Percentiles rank a stretch among this genome's conserved stretches.
phyloP scores from a whole-genome alignment of 2,797 vertebrate species.

The Valencia hispanica region DNA sequence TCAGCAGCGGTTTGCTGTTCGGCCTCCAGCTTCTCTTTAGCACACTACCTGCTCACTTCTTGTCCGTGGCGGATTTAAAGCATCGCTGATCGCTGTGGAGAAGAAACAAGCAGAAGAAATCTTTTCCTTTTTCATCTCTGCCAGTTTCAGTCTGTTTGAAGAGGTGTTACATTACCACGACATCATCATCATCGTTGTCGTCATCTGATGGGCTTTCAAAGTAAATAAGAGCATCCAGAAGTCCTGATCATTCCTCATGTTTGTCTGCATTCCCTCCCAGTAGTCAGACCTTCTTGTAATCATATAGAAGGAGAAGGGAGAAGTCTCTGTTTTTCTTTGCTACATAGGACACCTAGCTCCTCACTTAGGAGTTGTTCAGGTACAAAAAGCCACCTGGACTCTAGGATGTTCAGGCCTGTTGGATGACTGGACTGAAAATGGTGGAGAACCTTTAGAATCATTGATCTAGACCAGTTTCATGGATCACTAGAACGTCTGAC shows the following conservation, averaged over 20 bases:
- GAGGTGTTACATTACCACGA: background rate
- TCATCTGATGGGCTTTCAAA: background rate
- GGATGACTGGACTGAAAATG: background rate
- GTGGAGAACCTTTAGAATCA: background rate
- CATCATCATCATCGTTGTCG: too few species aligned
- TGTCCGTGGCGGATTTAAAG: background rate
- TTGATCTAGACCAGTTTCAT: background rate
- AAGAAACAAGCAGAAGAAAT: background rate
- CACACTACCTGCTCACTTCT: background rate
- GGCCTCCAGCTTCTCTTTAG: background rate
- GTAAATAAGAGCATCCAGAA: background rate
- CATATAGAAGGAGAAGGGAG: too few species aligned
- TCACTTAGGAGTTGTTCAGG: too few species aligned
- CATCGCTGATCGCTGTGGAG: background rate
- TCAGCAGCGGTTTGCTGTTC: background rate
- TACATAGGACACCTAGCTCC: background rate
- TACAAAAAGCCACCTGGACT: background rate
- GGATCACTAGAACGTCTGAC: background rate
- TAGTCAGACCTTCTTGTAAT: background rate
- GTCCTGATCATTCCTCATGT: background rate
- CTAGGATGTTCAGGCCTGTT: background rate
- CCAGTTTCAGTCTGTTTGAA: background rate
- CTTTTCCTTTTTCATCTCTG: background rate
- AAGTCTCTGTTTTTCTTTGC: background rate
- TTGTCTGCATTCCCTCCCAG: background rate